Evolutionary conservation across 2,113 vertebrate genomes (phyloP), one percentile per base, ranked within the genome.

Genomic region (Oreotrochilus melanogaster): DNA sequence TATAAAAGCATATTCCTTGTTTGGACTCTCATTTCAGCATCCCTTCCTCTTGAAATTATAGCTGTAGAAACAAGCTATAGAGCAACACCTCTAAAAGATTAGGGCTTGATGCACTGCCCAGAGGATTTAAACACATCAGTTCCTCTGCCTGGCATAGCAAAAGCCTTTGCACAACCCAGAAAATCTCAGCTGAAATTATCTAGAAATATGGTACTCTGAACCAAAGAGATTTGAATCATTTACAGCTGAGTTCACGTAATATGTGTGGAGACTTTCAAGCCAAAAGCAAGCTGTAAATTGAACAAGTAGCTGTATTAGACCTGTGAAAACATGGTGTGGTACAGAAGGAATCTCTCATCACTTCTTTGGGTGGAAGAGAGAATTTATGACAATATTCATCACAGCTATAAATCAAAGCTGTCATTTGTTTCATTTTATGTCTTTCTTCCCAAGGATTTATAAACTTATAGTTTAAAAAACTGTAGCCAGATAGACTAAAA

Each of bases 381-480:
- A 78, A 84, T 91, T 93, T 93, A 80, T 93, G 80, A 75, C 83
- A 80, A 27, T 64, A 65, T 84, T 83, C 39, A 67, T 78, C 83
- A 60, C 69, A 92, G 15, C 56, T 83, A 2, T 86, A 93, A 84
- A 81, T 94, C 79, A 93, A 11, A 78, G n/a, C 69, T 93, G 91
- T 30, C 76, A 39, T 86, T 93, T 92, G 37, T 74, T 92, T 93
- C 72, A 35, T 74, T 90, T 92, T 64, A 71, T 78, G 39, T 88
- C 90, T 93, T 65, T 83, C 51, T 83, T 93, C 79, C 64, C 33
- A 64, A 53, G 76, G 79, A 74, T 76, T 84, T 84, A 62, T 88
- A 95, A 96, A 84, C 79, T 70, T 42, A 21, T n/a, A 54, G 69
- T 95, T 93, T 66, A 90, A 91, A 70, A 92, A 61, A 71, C 27